Percentiles rank a stretch among this genome's conserved stretches.
These are phyloP conservation scores for Sebastiscus albofasciatus DNA, from an alignment of 2,797 vertebrate species.

Conservation along the genomic window DNA sequence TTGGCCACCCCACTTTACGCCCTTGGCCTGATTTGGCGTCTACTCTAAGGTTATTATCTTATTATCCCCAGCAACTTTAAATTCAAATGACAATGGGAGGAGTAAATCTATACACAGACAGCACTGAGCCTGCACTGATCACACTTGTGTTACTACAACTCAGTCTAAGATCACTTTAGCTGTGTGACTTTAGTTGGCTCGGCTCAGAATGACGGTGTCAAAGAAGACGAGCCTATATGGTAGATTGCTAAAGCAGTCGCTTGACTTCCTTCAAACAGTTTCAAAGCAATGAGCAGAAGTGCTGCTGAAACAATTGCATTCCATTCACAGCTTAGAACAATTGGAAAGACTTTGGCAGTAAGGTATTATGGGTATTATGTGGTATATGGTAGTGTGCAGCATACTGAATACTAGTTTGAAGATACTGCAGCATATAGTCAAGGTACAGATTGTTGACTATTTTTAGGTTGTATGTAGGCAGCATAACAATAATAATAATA, in stretches of 20 bases:
- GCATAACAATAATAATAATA: background rate
- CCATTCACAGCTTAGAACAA: background rate
- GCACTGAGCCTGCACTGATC: constrained; percentile 24
- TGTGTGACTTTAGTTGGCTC: background rate
- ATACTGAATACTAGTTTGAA: background rate
- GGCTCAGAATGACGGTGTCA: background rate
- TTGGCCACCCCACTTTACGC: background rate
- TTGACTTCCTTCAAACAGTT: background rate
- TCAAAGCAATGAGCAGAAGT: constrained; percentile 7
- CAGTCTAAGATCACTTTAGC: constrained; percentile 6
- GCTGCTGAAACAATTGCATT: background rate
- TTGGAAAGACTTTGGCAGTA: background rate
- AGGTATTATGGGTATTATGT: background rate
- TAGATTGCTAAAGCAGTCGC: background rate
- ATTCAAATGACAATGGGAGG: constrained; percentile 36
- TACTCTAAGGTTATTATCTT: constrained; percentile 14
- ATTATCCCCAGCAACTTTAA: constrained; percentile 45
- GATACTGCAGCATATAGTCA: background rate
- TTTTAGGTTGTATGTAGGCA: background rate
- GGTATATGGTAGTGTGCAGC: background rate
- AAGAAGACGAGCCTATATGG: background rate
- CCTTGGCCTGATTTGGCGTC: background rate
- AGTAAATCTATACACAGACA: constrained; percentile 42
- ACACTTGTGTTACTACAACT: constrained; percentile 10
- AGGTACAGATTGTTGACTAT: background rate